These are phyloP conservation scores for Alfaro cultratus DNA, from an alignment of 2,797 vertebrate species.

Conservation along the genomic window DNA sequence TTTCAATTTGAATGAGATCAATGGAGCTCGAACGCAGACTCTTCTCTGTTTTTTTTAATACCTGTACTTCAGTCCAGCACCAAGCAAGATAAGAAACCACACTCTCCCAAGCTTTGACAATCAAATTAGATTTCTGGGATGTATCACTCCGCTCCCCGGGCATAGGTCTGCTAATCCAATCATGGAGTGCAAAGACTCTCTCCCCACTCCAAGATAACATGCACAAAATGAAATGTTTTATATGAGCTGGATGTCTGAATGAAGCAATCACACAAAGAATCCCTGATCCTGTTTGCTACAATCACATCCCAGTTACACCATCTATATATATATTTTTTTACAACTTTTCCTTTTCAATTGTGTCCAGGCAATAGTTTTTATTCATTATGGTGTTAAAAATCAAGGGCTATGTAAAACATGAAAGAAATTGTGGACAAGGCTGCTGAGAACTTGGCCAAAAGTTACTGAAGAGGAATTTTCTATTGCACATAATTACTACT, in stretches of 20 bases:
- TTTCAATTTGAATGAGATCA: slow-evolving; percentile 56
- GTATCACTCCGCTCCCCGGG: slow-evolving; percentile 36
- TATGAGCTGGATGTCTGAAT: slow-evolving; percentile 41
- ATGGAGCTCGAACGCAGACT: slow-evolving; percentile 41
- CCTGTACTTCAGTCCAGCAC: slow-evolving; percentile 33
- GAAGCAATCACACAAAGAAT: slow-evolving; percentile 25
- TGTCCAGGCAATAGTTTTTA: neutral
- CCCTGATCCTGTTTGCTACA: slow-evolving; percentile 14
- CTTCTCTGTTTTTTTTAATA: slow-evolving; percentile 20
- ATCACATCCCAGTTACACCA: neutral
- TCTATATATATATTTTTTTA: neutral
- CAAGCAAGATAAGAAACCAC: slow-evolving; percentile 70
- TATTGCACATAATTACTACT: neutral
- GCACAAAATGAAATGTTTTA: slow-evolving; percentile 54
- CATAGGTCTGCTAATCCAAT: slow-evolving; percentile 69
- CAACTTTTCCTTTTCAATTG: neutral
- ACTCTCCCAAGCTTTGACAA: slow-evolving; percentile 53
- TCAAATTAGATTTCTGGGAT: slow-evolving; percentile 65
- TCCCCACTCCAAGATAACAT: slow-evolving; percentile 53
- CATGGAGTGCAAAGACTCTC: slow-evolving; percentile 48
- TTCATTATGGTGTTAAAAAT: neutral
- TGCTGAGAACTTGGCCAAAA: neutral
- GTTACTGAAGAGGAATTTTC: neutral
- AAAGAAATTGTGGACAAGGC: neutral
- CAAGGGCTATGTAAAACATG: neutral